Base-by-base conservation (phyloP, 2,797 vertebrate species). In the Alcedo atthis region DNA sequence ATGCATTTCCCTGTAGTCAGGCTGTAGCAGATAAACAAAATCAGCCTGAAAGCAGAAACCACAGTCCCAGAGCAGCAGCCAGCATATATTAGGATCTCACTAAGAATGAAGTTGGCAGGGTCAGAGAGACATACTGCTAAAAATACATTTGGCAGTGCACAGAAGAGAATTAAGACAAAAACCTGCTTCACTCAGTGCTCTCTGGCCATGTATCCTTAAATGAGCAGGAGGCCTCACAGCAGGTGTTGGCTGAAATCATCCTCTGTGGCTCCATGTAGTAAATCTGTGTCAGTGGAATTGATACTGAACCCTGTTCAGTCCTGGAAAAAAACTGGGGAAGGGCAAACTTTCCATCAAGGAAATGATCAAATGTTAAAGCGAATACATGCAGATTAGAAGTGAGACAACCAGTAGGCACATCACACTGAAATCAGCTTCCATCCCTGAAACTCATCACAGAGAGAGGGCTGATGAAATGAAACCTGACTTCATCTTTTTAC, bases 111-210 rank as follows among this genome's bases (percentile, higher is more conserved):
- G 61, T 4, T 88, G 81, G 81, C 90, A 95, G 78, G 68, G 32
- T 54, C 45, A 20, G 57, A 49, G 68, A 89, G 63, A 42, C 22
- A 30, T 5, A 13, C 3, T 77, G 81, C 90, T 91, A 92, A 95
- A 96, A 92, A 88, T 84, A 63, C 15, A n/a, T 45, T 79, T 76
- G 86, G 74, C 54, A 85, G 22, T 15, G 54, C 82, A 53, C 89
- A 89, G 46, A 59, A 85, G 48, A 67, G 35, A 45, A 84, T 15
- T 0, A 2, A 93, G 45, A 26, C 10, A 80, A 64, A 85, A 83
- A 48, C 8, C 28, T 61, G 49, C 57, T 28, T 82, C 58, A 35
- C 33, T 78, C 15, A 22, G 73, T 0, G 0, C 25, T 67, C 62
- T 80, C 71, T 20, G 79, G 57, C 28, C 64, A 57, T 46, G 4